Evolutionary conservation across 2,888 invertebrate species (phyloP).

Genomic region (Periphyllus acericola): DNA sequence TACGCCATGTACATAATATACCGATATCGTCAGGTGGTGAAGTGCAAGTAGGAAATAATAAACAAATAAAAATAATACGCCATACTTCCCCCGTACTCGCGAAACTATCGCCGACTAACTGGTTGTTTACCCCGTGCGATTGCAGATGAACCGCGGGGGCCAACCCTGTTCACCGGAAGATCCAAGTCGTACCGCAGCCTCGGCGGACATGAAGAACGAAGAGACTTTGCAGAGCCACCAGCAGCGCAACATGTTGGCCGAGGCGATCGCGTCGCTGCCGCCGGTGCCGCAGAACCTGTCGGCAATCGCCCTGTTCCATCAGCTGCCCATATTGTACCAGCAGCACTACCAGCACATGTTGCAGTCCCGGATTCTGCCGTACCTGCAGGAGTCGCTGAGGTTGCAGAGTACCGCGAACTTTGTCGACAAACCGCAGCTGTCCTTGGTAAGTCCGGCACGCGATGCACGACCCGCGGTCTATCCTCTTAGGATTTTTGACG

Average conservation of each 20-base stretch:
- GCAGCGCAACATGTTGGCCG: constrained; percentile 54
- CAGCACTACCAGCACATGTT: constrained; percentile 63
- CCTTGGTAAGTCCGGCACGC: background rate
- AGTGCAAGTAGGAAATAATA: too few relatives aligned
- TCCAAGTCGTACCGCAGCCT: background rate
- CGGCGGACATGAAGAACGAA: constrained; percentile 49
- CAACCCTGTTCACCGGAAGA: constrained; percentile 40
- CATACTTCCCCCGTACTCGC: too few relatives aligned
- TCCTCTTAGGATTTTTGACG: too few relatives aligned
- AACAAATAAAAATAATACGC: too few relatives aligned
- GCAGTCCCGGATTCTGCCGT: constrained; percentile 56
- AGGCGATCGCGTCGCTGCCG: constrained; percentile 56
- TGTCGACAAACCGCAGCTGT: constrained; percentile 34
- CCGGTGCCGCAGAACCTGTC: constrained; percentile 53
- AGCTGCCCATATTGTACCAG: constrained; percentile 63
- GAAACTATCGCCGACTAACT: background rate
- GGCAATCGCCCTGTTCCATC: constrained; percentile 50
- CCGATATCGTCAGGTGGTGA: too few relatives aligned
- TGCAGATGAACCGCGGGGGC: constrained; percentile 56
- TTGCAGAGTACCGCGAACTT: constrained; percentile 49
- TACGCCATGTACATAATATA: too few relatives aligned
- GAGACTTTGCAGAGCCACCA: constrained; percentile 43
- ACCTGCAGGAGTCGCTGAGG: constrained; percentile 58
- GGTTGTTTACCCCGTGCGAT: background rate
- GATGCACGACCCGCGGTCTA: too few relatives aligned